These are phyloP conservation scores for Netelia inedita DNA, from an alignment of 2,888 invertebrate species.

Conservation along the genomic window DNA sequence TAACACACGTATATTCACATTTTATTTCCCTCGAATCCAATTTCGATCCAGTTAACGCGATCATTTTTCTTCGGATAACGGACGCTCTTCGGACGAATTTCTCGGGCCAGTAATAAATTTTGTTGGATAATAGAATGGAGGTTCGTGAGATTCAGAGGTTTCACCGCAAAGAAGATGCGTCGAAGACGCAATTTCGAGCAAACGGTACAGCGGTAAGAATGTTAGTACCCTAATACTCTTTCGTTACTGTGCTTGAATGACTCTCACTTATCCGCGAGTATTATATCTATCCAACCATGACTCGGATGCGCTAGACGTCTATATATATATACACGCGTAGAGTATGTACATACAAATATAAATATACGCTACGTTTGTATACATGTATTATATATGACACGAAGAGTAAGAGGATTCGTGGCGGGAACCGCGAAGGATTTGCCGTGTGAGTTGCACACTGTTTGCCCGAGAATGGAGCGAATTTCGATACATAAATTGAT, in stretches of 20 bases:
- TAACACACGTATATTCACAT: too few species aligned
- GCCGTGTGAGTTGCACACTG: slow-evolving; percentile 53
- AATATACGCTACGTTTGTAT: too few species aligned
- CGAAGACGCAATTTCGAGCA: slow-evolving; percentile 36
- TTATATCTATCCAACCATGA: slow-evolving; percentile 12
- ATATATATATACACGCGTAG: too few species aligned
- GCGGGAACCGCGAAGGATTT: slow-evolving; percentile 45
- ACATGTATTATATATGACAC: neutral
- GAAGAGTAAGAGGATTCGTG: slow-evolving; percentile 64
- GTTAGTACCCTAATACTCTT: neutral
- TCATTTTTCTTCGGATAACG: too few species aligned
- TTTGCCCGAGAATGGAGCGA: slow-evolving; percentile 59
- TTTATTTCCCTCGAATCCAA: too few species aligned
- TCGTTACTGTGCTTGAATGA: neutral
- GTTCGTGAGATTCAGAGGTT: slow-evolving; percentile 24
- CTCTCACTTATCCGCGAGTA: slow-evolving; percentile 9
- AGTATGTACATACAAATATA: too few species aligned
- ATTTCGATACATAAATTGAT: slow-evolving; percentile 66
- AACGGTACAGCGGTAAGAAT: slow-evolving; percentile 11
- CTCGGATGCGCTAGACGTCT: neutral
- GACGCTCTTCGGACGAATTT: too few species aligned
- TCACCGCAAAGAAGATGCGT: slow-evolving; percentile 21
- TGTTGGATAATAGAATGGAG: slow-evolving; percentile 43
- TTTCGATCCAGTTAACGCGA: too few species aligned
- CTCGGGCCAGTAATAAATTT: slow-evolving; percentile 27